phyloP scores from a whole-genome alignment of 2,888 invertebrate genomes.

The Leucoma salicis region DNA sequence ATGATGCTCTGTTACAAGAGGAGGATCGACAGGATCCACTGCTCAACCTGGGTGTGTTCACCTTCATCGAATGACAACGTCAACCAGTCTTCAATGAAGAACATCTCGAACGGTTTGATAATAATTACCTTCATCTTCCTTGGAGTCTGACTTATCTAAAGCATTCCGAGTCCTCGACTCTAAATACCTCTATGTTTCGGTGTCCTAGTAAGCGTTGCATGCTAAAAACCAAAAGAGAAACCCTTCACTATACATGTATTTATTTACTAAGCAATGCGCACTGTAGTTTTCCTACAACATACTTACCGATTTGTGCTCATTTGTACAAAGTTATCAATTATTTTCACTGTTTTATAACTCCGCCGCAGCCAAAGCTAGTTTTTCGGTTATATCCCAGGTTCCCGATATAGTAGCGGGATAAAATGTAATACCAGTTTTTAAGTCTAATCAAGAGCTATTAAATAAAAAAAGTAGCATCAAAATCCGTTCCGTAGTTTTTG shows the following conservation, averaged over 20 bases:
- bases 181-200: slow-evolving; percentile 41
- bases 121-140: slow-evolving; percentile 40
- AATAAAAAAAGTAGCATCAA: no score
- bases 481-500: no score
- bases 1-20: slow-evolving; percentile 34
- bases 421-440: no score
- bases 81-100: slow-evolving; percentile 35
- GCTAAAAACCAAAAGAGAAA: slow-evolving; percentile 40
- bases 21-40: slow-evolving; percentile 28
- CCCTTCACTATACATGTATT: slow-evolving; percentile 40
- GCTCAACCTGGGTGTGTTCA: slow-evolving; percentile 33
- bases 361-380: no score
- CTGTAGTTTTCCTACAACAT: slow-evolving; percentile 39
- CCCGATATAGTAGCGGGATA: no score
- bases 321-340: slow-evolving; percentile 32
- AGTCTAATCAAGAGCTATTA: no score
- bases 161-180: slow-evolving; percentile 42
- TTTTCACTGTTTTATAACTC: slow-evolving; percentile 38
- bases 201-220: slow-evolving; percentile 40
- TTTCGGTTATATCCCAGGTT: no score
- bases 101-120: slow-evolving; percentile 39
- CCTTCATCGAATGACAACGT: slow-evolving; percentile 23
- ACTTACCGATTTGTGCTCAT: slow-evolving; percentile 32
- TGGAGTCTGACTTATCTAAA: slow-evolving; percentile 39
- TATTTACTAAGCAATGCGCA: slow-evolving; percentile 39